phyloP scores from a whole-genome alignment of 2,888 invertebrate species.

The Sinopyrophorus schimmeli region DNA sequence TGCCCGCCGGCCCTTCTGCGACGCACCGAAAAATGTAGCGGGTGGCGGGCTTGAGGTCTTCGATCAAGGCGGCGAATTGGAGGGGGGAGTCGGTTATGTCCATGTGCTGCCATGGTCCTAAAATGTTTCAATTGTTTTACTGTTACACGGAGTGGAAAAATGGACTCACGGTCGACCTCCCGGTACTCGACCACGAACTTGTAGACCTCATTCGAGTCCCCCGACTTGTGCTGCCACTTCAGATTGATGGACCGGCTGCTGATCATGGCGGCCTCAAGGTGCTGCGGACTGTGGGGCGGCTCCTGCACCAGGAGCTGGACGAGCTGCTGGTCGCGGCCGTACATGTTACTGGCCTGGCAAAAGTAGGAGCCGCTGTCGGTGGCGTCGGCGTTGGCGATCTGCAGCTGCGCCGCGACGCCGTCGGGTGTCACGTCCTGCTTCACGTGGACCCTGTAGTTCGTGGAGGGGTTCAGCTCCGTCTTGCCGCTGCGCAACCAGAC shows the following conservation, averaged over 20 bases:
- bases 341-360: conserved; percentile 76
- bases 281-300: conserved; percentile 71
- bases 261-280: conserved; percentile 69
- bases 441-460: conserved; percentile 65
- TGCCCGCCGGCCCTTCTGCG: conserved; percentile 75
- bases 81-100: conserved; percentile 67
- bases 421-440: conserved; percentile 72
- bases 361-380: conserved; percentile 77
- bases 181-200: conserved; percentile 72
- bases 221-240: conserved; percentile 73
- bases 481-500: conserved; percentile 75
- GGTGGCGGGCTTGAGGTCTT: conserved; percentile 72
- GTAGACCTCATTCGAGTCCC: conserved; percentile 70
- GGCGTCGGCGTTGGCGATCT: conserved; percentile 69
- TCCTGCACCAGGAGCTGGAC: conserved; percentile 76
- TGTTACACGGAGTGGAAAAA: neutral
- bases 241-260: conserved; percentile 73
- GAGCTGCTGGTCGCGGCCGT: conserved; percentile 71
- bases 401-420: conserved; percentile 71
- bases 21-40: conserved; percentile 71
- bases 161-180: conserved; percentile 62
- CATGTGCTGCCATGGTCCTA: conserved; percentile 67
- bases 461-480: conserved; percentile 69
- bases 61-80: conserved; percentile 65
- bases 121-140: neutral